Evolutionary conservation across 1,140 invertebrate species (phyloP).

Genomic region (Leptopilina boulardi): DNA sequence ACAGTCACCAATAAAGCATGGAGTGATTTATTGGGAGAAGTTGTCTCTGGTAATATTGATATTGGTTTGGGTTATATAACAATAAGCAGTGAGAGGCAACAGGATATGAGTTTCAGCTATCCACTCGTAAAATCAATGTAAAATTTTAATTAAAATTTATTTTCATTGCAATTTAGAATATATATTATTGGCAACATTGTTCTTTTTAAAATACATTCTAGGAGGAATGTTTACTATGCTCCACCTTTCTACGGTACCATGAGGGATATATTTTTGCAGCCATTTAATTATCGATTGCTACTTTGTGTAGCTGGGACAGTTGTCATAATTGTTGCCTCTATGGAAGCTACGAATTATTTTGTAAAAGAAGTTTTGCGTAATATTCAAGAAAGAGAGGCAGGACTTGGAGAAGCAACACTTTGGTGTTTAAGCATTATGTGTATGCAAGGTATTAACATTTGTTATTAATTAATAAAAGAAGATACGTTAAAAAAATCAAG

Average conservation of each 20-base stretch:
- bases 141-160: conserved; percentile 48
- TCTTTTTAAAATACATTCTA: conserved; percentile 58
- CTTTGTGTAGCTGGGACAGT: conserved; percentile 76
- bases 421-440: conserved; percentile 80
- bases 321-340: conserved; percentile 72
- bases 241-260: conserved; percentile 78
- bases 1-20: conserved; percentile 78
- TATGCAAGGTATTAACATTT: conserved; percentile 77
- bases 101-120: conserved; percentile 79
- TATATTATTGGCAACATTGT: neutral
- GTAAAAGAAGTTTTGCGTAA: conserved; percentile 62
- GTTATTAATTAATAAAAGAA: neutral
- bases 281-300: conserved; percentile 77
- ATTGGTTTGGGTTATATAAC: conserved; percentile 79
- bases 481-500: too few relatives aligned
- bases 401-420: conserved; percentile 76
- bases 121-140: conserved; percentile 79
- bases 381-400: conserved; percentile 65
- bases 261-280: conserved; percentile 80
- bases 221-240: conserved; percentile 81
- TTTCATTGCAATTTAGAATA: too few relatives aligned
- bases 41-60: conserved; percentile 77
- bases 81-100: conserved; percentile 73
- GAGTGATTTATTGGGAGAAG: conserved; percentile 78
- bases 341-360: conserved; percentile 75